These are phyloP conservation scores for Ptychobarbus kaznakovi DNA, from an alignment of 2,797 vertebrate genomes.

Conservation along the genomic window DNA sequence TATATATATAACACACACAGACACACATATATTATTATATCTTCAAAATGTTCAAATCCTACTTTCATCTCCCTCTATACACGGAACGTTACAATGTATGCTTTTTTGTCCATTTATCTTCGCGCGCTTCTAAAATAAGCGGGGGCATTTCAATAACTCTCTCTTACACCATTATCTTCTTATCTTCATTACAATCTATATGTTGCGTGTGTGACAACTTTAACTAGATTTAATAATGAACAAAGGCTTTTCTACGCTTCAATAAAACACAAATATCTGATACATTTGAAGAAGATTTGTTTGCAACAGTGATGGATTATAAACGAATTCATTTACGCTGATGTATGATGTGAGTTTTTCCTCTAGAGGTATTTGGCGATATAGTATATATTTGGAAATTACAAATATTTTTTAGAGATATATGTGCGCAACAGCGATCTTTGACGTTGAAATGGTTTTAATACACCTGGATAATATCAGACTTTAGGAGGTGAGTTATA, in stretches of 20 bases:
- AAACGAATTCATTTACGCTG: background rate
- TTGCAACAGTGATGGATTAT: background rate
- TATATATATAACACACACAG: too few relatives aligned
- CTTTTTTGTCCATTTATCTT: background rate
- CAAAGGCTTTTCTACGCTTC: background rate
- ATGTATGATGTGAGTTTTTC: background rate
- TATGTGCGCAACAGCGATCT: background rate
- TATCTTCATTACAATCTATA: background rate
- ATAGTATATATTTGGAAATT: background rate
- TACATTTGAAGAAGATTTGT: background rate
- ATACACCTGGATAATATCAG: background rate
- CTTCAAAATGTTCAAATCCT: too few relatives aligned
- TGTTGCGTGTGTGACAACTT: background rate
- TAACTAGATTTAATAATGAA: background rate
- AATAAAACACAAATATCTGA: background rate
- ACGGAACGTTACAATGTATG: background rate
- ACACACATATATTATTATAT: background rate
- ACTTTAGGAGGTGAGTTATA: background rate
- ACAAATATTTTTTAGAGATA: background rate
- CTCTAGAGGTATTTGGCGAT: background rate
- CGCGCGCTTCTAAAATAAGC: background rate
- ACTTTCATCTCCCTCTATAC: background rate
- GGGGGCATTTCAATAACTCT: background rate
- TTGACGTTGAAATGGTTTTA: background rate
- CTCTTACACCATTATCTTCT: background rate